Conservation (phyloP, 2,888 invertebrate genomes). For the Drosophila macrothrix region DNA sequence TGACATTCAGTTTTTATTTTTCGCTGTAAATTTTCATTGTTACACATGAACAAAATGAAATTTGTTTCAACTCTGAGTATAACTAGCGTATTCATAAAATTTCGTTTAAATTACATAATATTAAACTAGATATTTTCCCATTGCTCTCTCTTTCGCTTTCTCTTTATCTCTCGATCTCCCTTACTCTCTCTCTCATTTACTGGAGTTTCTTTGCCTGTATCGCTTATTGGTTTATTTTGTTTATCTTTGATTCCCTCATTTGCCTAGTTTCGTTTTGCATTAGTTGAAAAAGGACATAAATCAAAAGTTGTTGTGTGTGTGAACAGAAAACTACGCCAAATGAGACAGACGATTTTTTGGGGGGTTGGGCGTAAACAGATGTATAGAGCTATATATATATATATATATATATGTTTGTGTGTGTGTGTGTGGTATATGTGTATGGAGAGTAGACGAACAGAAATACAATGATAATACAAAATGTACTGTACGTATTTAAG, state of each 20-base stretch:
- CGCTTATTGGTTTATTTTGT: conserved; percentile 37
- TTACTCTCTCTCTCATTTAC: conserved; percentile 12
- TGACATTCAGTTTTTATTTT: conserved; percentile 73
- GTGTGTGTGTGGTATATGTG: background rate
- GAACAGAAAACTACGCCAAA: conserved; percentile 17
- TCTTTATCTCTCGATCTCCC: background rate
- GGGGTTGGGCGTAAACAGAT: background rate
- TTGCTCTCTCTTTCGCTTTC: conserved; percentile 29
- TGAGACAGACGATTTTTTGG: conserved; percentile 17
- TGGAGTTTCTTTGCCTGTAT: conserved; percentile 35
- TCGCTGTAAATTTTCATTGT: conserved; percentile 72
- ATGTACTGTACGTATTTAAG: conserved; percentile 44
- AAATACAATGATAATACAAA: conserved; percentile 69
- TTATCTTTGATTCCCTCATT: conserved; percentile 62
- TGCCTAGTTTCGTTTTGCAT: conserved; percentile 52
- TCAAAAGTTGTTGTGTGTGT: conserved; percentile 6
- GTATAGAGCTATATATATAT: background rate
- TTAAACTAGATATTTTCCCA: conserved; percentile 74
- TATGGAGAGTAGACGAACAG: conserved; percentile 39
- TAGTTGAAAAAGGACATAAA: conserved; percentile 16
- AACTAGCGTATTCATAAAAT: conserved; percentile 76
- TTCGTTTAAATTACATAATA: conserved; percentile 80
- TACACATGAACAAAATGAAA: conserved; percentile 72
- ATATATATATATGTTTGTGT: background rate
- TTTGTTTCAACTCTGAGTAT: conserved; percentile 65